phyloP scores from a whole-genome alignment of 2,797 vertebrate genomes.

The Nannoperca australis region DNA sequence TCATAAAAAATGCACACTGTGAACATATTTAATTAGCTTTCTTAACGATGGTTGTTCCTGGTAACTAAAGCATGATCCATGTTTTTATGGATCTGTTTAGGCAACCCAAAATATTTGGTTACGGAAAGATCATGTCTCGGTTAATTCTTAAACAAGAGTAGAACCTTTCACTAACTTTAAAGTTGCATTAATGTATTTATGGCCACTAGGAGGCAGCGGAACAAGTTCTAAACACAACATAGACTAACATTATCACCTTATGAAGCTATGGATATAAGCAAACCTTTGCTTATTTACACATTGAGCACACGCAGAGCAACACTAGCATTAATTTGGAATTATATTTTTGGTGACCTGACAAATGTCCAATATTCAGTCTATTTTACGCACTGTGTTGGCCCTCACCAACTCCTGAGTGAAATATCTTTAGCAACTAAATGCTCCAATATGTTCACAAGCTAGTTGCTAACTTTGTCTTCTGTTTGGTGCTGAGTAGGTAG shows the following conservation, averaged over 20 bases:
- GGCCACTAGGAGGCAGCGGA: neutral
- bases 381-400: neutral
- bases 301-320: neutral
- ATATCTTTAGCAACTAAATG: neutral
- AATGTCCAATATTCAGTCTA: neutral
- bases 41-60: neutral
- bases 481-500: neutral
- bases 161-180: neutral
- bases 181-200: neutral
- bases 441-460: neutral
- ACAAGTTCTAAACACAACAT: neutral
- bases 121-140: no score
- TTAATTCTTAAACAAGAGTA: neutral
- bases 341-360: neutral
- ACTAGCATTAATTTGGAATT: neutral
- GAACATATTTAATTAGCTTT: neutral
- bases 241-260: neutral
- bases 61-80: neutral
- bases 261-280: neutral
- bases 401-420: neutral
- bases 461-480: neutral
- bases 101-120: neutral
- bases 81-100: neutral
- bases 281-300: neutral
- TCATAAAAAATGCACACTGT: neutral